These are phyloP conservation scores for Phalera bucephala DNA, from an alignment of 2,888 invertebrate genomes.

Conservation along the genomic window DNA sequence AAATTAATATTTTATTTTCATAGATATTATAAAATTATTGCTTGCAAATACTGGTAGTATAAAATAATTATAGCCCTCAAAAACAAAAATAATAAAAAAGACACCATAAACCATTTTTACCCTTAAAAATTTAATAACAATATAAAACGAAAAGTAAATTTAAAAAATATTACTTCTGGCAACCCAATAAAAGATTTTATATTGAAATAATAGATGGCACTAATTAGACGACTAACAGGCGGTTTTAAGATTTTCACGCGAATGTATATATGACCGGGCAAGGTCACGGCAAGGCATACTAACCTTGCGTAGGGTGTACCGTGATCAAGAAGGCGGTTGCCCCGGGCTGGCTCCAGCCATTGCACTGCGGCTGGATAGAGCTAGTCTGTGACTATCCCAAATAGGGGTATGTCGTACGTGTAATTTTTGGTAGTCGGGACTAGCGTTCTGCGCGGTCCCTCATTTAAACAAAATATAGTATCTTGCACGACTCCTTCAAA, in stretches of 20 bases:
- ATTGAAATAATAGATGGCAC: conserved; percentile 61
- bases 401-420: conserved; percentile 83
- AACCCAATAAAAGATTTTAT: conserved; percentile 13
- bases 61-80: too few relatives aligned
- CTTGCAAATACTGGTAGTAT: too few relatives aligned
- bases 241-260: conserved; percentile 46
- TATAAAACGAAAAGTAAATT: too few relatives aligned
- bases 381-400: conserved; percentile 83
- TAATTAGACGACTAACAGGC: conserved; percentile 48
- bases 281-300: conserved; percentile 62
- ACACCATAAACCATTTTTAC: too few relatives aligned
- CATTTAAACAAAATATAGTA: too few relatives aligned
- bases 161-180: conserved; percentile 9
- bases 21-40: too few relatives aligned
- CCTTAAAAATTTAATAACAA: too few relatives aligned
- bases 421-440: conserved; percentile 86
- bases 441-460: conserved; percentile 84
- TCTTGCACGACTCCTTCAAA: too few relatives aligned
- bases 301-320: conserved; percentile 89
- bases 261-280: conserved; percentile 39
- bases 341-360: conserved; percentile 85
- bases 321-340: conserved; percentile 87
- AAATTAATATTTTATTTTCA: too few relatives aligned
- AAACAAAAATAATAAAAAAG: too few relatives aligned
- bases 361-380: conserved; percentile 85